These are phyloP conservation scores for Meteorus sp. DNA, from an alignment of 1,140 invertebrate genomes.

Conservation along the genomic window DNA sequence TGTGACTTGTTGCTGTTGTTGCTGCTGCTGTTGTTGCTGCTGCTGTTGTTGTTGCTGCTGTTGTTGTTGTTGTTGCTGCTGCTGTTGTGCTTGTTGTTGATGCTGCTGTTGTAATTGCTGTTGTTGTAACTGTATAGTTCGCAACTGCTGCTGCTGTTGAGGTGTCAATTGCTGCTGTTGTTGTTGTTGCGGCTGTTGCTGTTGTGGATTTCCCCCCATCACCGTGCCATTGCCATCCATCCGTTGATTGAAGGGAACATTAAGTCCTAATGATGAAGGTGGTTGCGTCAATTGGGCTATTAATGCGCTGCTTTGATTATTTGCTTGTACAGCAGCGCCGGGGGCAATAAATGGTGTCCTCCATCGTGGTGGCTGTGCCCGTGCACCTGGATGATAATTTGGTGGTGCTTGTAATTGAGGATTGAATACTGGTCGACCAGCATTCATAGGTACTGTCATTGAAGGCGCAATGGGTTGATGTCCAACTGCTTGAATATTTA, in stretches of 20 bases:
- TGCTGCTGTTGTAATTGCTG: slow-evolving; percentile 50
- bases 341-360: slow-evolving; percentile 50
- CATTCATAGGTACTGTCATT: slow-evolving; percentile 43
- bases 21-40: slow-evolving; percentile 51
- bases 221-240: slow-evolving; percentile 55
- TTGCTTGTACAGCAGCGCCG: slow-evolving; percentile 48
- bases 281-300: slow-evolving; percentile 73
- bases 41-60: slow-evolving; percentile 52
- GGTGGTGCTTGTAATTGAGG: slow-evolving; percentile 60
- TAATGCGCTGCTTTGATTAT: slow-evolving; percentile 61
- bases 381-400: slow-evolving; percentile 55
- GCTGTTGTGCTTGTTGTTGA: slow-evolving; percentile 42
- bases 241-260: slow-evolving; percentile 58
- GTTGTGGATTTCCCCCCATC: slow-evolving; percentile 55
- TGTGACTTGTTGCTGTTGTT: slow-evolving; percentile 52
- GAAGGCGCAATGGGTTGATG: slow-evolving; percentile 45
- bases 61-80: slow-evolving; percentile 39
- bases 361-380: slow-evolving; percentile 47
- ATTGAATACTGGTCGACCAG: slow-evolving; percentile 50
- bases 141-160: slow-evolving; percentile 35
- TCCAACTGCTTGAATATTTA: slow-evolving; percentile 48
- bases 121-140: slow-evolving; percentile 48
- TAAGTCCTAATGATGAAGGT: slow-evolving; percentile 60
- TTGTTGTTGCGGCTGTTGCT: slow-evolving; percentile 43
- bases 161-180: slow-evolving; percentile 41